Evolutionary conservation across 2,113 vertebrate species (phyloP).

Genomic region (Catharus bicknelli): DNA sequence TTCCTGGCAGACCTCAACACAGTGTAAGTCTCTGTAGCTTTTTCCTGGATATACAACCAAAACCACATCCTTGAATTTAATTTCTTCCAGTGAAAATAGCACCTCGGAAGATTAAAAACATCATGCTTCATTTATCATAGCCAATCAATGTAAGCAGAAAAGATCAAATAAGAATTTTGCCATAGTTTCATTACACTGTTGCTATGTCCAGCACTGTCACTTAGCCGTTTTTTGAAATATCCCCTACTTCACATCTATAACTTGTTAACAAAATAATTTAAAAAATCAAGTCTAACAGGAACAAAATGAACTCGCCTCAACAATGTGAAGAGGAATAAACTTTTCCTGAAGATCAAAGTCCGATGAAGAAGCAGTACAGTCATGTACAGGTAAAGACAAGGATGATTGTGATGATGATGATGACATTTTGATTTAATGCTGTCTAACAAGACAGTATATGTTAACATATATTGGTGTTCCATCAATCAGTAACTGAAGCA

Average conservation of each 20-base stretch:
- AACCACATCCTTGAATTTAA: not conserved
- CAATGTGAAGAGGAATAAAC: not conserved
- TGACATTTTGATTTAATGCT: not conserved
- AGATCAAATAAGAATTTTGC: not conserved
- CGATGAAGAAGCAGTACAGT: not conserved
- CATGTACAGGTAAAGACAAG: not conserved
- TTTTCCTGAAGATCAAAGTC: not conserved
- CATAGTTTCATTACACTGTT: not conserved
- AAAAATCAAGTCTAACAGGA: not conserved
- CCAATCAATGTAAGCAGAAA: not conserved
- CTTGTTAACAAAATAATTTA: not conserved
- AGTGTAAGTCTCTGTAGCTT: not conserved
- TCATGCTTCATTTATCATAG: not conserved
- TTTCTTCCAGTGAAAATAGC: not conserved
- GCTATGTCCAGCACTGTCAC: not conserved
- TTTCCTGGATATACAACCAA: not conserved
- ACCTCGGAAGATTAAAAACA: not conserved
- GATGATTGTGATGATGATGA: not conserved
- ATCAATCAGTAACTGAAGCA: not conserved
- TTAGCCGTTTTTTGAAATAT: not conserved
- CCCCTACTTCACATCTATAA: not conserved
- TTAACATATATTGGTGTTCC: not conserved
- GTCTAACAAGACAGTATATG: not conserved
- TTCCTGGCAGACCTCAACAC: not conserved
- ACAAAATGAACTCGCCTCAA: conserved; percentile 35